Percentiles rank a stretch among this genome's conserved stretches.
Conservation (phyloP, 2,888 invertebrate species). For the Choristoneura rosaceana region DNA sequence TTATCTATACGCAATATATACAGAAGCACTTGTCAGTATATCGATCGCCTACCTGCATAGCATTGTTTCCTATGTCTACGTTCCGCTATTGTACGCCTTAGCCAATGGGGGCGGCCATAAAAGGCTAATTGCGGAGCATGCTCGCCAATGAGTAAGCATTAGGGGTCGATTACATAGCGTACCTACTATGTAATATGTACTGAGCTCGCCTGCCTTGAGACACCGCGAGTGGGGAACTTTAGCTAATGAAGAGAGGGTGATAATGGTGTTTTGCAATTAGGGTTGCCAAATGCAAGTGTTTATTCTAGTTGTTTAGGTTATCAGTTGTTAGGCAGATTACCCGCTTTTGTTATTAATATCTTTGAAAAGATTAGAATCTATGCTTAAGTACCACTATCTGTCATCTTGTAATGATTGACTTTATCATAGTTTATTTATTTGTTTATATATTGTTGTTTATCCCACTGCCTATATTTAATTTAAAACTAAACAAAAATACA, state of each 20-base stretch:
- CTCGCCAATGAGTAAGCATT: slow-evolving; percentile 83
- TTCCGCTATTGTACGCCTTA: slow-evolving; percentile 51
- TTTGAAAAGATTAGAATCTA: background rate
- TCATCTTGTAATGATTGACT: too few species aligned
- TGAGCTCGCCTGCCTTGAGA: slow-evolving; percentile 1
- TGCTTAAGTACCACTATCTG: too few species aligned
- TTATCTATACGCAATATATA: slow-evolving; percentile 26
- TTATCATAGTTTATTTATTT: too few species aligned
- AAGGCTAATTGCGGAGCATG: slow-evolving; percentile 77
- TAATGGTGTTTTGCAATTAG: slow-evolving; percentile 4
- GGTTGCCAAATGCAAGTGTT: background rate
- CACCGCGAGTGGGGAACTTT: slow-evolving; percentile 42
- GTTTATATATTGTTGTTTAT: too few species aligned
- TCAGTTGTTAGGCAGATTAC: background rate
- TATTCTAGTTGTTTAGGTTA: background rate
- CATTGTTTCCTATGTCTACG: slow-evolving; percentile 41
- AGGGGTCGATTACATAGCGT: slow-evolving; percentile 68
- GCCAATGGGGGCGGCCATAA: slow-evolving; percentile 75
- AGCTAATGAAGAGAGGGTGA: background rate
- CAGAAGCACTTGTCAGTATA: slow-evolving; percentile 22
- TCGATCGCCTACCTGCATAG: slow-evolving; percentile 20
- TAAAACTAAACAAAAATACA: too few species aligned
- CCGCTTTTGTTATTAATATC: background rate
- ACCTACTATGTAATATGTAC: slow-evolving; percentile 43
- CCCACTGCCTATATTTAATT: too few species aligned